A percentile compares a stretch with the other conserved stretches of the same genome.
Evolutionary conservation across 1,140 invertebrate species (phyloP).

Genomic region (Diabrotica virgifera): DNA sequence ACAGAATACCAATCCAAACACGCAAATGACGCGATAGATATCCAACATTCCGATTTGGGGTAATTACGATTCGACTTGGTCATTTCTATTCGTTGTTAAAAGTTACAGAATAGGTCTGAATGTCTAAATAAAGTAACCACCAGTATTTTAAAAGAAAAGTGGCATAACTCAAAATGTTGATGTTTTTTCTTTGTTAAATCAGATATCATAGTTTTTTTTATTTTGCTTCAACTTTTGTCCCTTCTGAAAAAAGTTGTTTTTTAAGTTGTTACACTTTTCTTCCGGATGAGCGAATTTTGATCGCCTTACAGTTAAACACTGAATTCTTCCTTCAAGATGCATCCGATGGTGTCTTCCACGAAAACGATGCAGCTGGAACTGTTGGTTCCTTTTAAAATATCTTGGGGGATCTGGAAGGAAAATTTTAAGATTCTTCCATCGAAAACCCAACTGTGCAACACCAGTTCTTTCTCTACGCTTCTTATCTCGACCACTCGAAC

Average conservation of each 20-base stretch:
- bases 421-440: slow-evolving; percentile 54
- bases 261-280: too few relatives aligned
- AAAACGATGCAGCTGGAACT: slow-evolving; percentile 52
- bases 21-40: too few relatives aligned
- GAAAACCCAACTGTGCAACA: slow-evolving; percentile 67
- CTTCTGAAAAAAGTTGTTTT: too few relatives aligned
- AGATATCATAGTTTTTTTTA: too few relatives aligned
- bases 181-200: too few relatives aligned
- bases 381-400: slow-evolving; percentile 48
- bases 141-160: too few relatives aligned
- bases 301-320: not conserved
- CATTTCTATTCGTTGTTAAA: too few relatives aligned
- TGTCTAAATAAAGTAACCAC: slow-evolving; percentile 2
- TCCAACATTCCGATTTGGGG: too few relatives aligned
- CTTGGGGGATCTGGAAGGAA: slow-evolving; percentile 54
- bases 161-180: too few relatives aligned
- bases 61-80: too few relatives aligned
- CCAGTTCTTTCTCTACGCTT: slow-evolving; percentile 58
- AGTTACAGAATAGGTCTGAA: not conserved
- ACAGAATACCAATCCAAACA: too few relatives aligned
- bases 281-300: slow-evolving; percentile 1
- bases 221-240: too few relatives aligned
- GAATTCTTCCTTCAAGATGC: slow-evolving; percentile 50
- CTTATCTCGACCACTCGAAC: slow-evolving; percentile 68
- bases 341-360: slow-evolving; percentile 56